Evolutionary conservation across 2,888 invertebrate genomes (phyloP).

Genomic region (Meiosimyza decipiens): DNA sequence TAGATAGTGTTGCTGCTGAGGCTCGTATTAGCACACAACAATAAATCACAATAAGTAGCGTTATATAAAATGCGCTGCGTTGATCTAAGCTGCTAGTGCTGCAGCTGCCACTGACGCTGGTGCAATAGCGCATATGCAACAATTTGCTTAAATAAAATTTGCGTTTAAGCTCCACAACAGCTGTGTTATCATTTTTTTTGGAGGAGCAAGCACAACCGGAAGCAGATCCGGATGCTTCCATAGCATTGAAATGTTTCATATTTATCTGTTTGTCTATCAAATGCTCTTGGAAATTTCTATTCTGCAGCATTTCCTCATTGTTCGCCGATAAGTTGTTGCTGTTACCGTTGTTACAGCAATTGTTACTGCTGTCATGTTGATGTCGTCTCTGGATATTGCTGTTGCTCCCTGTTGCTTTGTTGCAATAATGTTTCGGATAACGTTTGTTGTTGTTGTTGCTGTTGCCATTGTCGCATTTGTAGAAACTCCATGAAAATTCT

Average conservation of each 20-base stretch:
- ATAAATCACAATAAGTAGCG: constrained; percentile 58
- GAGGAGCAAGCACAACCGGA: constrained; percentile 3
- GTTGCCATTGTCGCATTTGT: neutral
- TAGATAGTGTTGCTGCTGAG: constrained; percentile 50
- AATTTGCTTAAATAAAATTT: constrained; percentile 26
- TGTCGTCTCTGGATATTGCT: constrained; percentile 27
- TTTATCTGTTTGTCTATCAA: neutral
- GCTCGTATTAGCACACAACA: constrained; percentile 60
- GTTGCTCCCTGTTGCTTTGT: constrained; percentile 32
- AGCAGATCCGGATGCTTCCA: constrained; percentile 4
- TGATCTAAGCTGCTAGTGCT: constrained; percentile 38
- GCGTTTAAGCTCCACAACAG: constrained; percentile 42
- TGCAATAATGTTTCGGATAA: constrained; percentile 7
- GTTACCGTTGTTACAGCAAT: constrained; percentile 1
- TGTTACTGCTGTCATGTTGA: neutral
- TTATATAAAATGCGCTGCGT: constrained; percentile 52
- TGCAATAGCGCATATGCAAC: constrained; percentile 16
- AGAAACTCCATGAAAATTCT: constrained; percentile 19
- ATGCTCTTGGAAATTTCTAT: neutral
- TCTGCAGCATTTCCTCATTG: neutral
- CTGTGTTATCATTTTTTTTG: constrained; percentile 36
- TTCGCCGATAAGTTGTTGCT: constrained; percentile 1
- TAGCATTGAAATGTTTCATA: neutral
- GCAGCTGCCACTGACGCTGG: neutral
- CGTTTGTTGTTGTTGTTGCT: constrained; percentile 1